Conservation (phyloP, 2,113 vertebrate species). For the Phalacrocorax brasilianus region DNA sequence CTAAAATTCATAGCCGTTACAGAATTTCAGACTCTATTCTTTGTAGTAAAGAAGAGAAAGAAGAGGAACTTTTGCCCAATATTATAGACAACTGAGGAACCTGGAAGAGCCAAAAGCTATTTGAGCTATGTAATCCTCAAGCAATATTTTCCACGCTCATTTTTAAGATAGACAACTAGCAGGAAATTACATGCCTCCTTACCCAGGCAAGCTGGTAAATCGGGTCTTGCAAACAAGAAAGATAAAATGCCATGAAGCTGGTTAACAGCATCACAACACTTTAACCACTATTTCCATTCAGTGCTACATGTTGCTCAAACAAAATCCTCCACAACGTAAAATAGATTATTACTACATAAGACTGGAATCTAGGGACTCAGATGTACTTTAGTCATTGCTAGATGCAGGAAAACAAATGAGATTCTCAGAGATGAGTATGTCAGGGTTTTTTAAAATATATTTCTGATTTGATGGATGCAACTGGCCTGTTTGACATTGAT, state of each 20-base stretch:
- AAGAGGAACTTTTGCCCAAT: not conserved
- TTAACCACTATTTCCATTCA: not conserved
- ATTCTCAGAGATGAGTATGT: not conserved
- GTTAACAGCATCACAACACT: not conserved
- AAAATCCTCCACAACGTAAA: not conserved
- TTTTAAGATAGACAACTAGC: not conserved
- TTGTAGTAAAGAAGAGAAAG: not conserved
- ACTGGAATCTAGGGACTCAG: not conserved
- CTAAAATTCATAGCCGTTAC: not conserved
- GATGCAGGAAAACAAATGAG: not conserved
- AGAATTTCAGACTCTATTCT: not conserved
- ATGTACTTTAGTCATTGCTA: not conserved
- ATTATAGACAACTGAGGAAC: not conserved
- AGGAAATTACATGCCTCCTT: not conserved
- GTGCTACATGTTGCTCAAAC: not conserved
- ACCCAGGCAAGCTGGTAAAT: not conserved
- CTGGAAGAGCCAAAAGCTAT: not conserved
- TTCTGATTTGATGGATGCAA: not conserved
- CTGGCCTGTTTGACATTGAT: not conserved
- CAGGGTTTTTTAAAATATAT: not conserved
- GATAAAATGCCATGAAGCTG: not conserved
- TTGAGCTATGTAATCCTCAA: not conserved
- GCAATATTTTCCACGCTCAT: not conserved
- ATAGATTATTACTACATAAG: not conserved
- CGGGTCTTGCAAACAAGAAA: not conserved